phyloP scores from a whole-genome alignment of 2,113 vertebrate genomes.

The Actenoides lindsayi region DNA sequence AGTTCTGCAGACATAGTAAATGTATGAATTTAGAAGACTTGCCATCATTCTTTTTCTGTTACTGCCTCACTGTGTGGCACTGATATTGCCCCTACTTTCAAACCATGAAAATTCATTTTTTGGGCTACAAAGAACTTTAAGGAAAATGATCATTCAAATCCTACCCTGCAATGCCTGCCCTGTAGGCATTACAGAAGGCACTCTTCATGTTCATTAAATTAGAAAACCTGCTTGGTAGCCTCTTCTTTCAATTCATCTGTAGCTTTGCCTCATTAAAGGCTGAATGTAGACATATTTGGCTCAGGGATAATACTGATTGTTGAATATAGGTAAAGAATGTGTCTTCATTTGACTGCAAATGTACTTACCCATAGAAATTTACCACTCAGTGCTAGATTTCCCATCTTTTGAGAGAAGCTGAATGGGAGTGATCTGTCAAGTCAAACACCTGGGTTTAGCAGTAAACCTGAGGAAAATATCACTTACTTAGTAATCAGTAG shows the following conservation, averaged over 20 bases:
- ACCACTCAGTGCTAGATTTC: not conserved
- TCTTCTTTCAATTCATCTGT: not conserved
- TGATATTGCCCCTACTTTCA: not conserved
- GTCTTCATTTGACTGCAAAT: not conserved
- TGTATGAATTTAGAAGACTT: not conserved
- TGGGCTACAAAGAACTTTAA: not conserved
- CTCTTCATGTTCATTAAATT: not conserved
- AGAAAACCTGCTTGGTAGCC: not conserved
- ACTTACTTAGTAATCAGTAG: not conserved
- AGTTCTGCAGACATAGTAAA: not conserved
- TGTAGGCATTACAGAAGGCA: not conserved
- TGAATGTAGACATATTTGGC: not conserved
- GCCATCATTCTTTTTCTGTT: not conserved
- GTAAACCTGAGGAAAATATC: not conserved
- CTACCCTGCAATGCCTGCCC: not conserved
- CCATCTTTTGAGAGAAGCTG: not conserved
- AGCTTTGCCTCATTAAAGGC: not conserved
- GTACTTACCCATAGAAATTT: not conserved
- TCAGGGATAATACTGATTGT: not conserved
- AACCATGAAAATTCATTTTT: not conserved
- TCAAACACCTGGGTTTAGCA: not conserved
- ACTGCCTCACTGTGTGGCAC: not conserved
- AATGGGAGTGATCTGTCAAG: not conserved
- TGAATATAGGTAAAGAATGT: not conserved
- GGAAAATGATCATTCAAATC: not conserved